Conservation (phyloP, 2,797 vertebrate species). For the Corythornis leucogaster region DNA sequence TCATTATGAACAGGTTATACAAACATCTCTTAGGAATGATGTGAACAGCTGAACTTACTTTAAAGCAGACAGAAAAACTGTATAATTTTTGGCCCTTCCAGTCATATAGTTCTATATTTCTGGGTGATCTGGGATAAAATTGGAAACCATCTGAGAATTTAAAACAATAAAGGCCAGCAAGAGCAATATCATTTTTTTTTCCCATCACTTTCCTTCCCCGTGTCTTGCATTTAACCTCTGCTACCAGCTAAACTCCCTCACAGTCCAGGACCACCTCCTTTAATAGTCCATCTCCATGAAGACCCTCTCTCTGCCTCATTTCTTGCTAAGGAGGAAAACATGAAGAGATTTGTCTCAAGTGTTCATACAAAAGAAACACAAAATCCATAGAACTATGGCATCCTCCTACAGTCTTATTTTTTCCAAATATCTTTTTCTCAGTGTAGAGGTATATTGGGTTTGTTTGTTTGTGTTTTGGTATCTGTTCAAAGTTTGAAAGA, state of each 20-base stretch:
- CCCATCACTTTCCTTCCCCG: not conserved
- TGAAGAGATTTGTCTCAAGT: not conserved
- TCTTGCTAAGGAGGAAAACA: not conserved
- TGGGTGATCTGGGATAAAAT: not conserved
- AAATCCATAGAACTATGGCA: not conserved
- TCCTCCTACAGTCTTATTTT: not conserved
- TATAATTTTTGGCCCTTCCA: not conserved
- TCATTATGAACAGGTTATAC: not conserved
- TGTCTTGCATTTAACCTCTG: not conserved
- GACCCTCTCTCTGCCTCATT: not conserved
- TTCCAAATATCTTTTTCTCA: not conserved
- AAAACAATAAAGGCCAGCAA: not conserved
- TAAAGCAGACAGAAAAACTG: not conserved
- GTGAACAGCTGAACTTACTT: not conserved
- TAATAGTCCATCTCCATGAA: not conserved
- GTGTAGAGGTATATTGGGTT: not conserved
- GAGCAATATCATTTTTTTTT: not conserved
- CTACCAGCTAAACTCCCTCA: not conserved
- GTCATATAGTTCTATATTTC: not conserved
- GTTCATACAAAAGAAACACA: not conserved
- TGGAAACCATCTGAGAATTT: not conserved
- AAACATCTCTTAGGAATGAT: not conserved
- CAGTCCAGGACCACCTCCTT: not conserved
- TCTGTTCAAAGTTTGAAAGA: not conserved
- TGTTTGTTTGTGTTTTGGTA: not conserved